Conservation (phyloP, 2,797 vertebrate species). For the Lerista edwardsae region DNA sequence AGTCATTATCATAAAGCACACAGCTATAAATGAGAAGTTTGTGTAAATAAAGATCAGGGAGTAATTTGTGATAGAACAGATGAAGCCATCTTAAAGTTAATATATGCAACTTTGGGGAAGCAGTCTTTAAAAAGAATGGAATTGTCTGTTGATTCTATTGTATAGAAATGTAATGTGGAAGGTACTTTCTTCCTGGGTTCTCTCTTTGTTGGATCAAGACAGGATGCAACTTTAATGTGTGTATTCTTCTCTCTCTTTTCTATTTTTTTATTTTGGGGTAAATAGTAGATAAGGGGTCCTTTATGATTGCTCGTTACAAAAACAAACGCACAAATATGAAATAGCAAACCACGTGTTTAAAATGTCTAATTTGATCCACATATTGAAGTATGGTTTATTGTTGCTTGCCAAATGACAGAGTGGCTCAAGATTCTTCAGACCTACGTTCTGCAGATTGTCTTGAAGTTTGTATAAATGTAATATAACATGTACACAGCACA, state of each 20-base stretch:
- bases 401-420: neutral
- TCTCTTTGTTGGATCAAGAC: too few relatives aligned
- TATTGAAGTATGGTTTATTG: neutral
- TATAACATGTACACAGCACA: too few relatives aligned
- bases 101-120: neutral
- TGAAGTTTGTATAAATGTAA: neutral
- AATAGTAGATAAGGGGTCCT: too few relatives aligned
- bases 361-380: neutral
- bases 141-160: neutral
- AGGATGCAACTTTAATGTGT: too few relatives aligned
- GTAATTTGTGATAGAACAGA: neutral
- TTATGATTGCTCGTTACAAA: too few relatives aligned
- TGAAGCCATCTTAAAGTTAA: neutral
- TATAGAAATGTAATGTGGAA: neutral
- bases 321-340: too few relatives aligned
- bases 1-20: neutral
- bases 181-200: neutral
- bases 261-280: too few relatives aligned
- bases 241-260: too few relatives aligned
- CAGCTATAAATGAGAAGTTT: neutral
- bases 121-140: neutral
- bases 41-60: neutral
- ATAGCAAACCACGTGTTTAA: too few relatives aligned
- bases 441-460: neutral
- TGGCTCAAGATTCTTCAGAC: neutral